Evolutionary conservation across 1,140 invertebrate genomes (phyloP).

Genomic region (Bombus breviceps): DNA sequence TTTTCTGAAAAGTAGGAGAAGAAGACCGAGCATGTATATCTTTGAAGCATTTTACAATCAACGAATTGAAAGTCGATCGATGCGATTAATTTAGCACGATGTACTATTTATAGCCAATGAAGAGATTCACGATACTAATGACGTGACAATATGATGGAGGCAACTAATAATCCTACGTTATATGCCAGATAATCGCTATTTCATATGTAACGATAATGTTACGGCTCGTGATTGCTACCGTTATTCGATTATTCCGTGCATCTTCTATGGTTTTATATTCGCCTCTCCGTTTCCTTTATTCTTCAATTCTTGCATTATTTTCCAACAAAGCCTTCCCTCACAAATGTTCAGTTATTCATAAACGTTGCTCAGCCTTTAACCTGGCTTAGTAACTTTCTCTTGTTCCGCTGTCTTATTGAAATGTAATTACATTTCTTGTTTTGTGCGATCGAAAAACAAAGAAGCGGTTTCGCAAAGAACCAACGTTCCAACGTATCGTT

Average conservation of each 20-base stretch:
- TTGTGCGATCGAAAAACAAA: not conserved
- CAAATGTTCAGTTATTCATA: not conserved
- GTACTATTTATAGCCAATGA: not conserved
- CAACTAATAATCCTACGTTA: too few relatives aligned
- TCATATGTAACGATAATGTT: too few relatives aligned
- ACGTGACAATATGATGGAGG: too few relatives aligned
- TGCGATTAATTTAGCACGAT: not conserved
- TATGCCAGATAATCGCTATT: too few relatives aligned
- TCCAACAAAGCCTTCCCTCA: not conserved
- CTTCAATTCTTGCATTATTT: not conserved
- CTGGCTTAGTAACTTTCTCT: not conserved
- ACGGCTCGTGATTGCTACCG: too few relatives aligned
- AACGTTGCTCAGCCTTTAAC: not conserved
- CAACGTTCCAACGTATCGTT: not conserved
- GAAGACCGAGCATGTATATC: conserved; percentile 45
- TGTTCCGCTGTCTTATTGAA: too few relatives aligned
- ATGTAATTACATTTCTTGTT: not conserved
- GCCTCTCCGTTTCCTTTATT: not conserved
- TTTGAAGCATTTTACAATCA: conserved; percentile 19
- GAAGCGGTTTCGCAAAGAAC: not conserved
- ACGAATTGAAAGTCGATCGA: conserved; percentile 53
- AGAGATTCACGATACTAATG: not conserved
- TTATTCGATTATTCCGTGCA: too few relatives aligned
- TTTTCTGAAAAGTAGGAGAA: conserved; percentile 53
- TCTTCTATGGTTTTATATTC: not conserved